Evolutionary conservation across 1,140 invertebrate species (phyloP).

Genomic region (Drosophila melanogaster): Release_6_plus_ISO1_MT NT_033779.5:18320001-18320500

Average conservation of each 20-base stretch:
- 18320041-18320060: slow-evolving; percentile 14
- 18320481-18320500: slow-evolving; percentile 68
- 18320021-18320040: slow-evolving; percentile 17
- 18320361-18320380: slow-evolving; percentile 5
- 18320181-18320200: slow-evolving; percentile 22
- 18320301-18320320: slow-evolving; percentile 29
- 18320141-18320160: slow-evolving; percentile 39
- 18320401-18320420: slow-evolving; percentile 9
- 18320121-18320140: slow-evolving; percentile 55
- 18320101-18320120: slow-evolving; percentile 80
- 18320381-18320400: neutral
- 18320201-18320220: slow-evolving; percentile 4
- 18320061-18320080: slow-evolving; percentile 55
- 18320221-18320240: slow-evolving; percentile 6
- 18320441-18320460: slow-evolving; percentile 9
- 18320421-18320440: slow-evolving; percentile 12
- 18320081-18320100: slow-evolving; percentile 75
- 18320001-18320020: slow-evolving; percentile 22
- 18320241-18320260: slow-evolving; percentile 18
- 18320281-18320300: slow-evolving; percentile 12
- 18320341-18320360: slow-evolving; percentile 7
- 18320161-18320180: slow-evolving; percentile 36
- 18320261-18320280: slow-evolving; percentile 15
- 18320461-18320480: slow-evolving; percentile 42
- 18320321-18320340: slow-evolving; percentile 20